phyloP scores from a whole-genome alignment of 2,888 invertebrate genomes.

The Netelia fuscicornis region DNA sequence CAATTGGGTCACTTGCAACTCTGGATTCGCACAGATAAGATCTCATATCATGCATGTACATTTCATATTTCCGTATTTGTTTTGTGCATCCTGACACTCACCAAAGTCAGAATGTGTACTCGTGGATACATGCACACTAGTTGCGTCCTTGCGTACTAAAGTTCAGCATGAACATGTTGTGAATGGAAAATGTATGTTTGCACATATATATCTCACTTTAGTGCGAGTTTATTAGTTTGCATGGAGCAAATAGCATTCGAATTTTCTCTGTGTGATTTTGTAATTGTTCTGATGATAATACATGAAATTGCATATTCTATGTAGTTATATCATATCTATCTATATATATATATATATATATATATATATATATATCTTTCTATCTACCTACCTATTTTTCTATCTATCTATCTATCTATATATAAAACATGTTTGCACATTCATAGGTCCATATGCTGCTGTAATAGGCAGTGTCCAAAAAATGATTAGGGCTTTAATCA shows the following conservation, averaged over 20 bases:
- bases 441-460: neutral
- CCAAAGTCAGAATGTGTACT: neutral
- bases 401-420: too few species aligned
- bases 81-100: neutral
- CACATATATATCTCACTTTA: neutral
- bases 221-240: too few species aligned
- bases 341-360: too few species aligned
- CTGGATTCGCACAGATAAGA: slow-evolving; percentile 12
- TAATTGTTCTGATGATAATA: neutral
- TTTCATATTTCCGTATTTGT: neutral
- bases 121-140: neutral
- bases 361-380: too few species aligned
- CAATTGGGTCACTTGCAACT: slow-evolving; percentile 38
- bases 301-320: too few species aligned
- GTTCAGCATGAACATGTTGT: neutral
- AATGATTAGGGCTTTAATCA: slow-evolving; percentile 18
- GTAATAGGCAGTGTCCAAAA: slow-evolving; percentile 4
- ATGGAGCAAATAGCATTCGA: neutral
- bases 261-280: neutral
- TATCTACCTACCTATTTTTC: too few species aligned
- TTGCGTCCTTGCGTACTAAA: neutral
- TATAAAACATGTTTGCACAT: too few species aligned
- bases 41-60: neutral
- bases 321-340: too few species aligned
- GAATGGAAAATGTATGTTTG: slow-evolving; percentile 1